Base-by-base conservation (phyloP, 92 coral and sea anemone genomes). In the Siderastrea siderea region DNA sequence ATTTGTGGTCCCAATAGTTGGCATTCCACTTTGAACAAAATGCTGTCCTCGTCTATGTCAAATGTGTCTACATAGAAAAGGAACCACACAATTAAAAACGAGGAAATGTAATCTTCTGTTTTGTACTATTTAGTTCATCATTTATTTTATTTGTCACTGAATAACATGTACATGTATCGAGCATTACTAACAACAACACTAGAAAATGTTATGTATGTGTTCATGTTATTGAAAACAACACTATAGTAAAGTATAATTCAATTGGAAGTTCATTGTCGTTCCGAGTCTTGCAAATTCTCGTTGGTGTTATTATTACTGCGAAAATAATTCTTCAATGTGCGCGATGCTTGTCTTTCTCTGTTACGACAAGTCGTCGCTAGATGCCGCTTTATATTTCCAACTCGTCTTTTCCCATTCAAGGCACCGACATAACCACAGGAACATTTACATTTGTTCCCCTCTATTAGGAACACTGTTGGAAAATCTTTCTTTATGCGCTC, bases 11-110 rank as follows among this genome's bases (percentile, higher is more conserved):
- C 48, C 85, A 81, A 46, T 53, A 80, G 87, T 64, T 87, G 64
- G 71, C 87, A 88, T 81, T 81, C 91, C 66, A 88, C 81, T 70
- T 88, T 88, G 74, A 88, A 88, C 45, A 57, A 69, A 63, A 88
- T 77, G 52, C 67, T 63, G 49, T 86, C 71, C 44, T 85, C 71
- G 46, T 81, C 86, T 65, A 64, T 15, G 68, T 69, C 58, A 45
- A 67, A 67, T 67, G 2, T 67, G 26, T 67, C 72, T 67, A 43
- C 38, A 26, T 26, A 26, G 38, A 26, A 26, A 26, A 26, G 38
- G 38, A 26, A 26, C 38, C 38, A 0, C 38, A 12, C 8, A 66
- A n/a, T n/a, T 66, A 17, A 66, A 50, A 17, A 71, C 12, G 61
- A 57, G 47, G 52, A 71, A 45, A 12, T 71, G 13, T 49, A 71